Percentiles rank a stretch among this genome's conserved stretches.
phyloP scores from a whole-genome alignment of 2,888 invertebrate species.

The Diachrysia chrysitis region DNA sequence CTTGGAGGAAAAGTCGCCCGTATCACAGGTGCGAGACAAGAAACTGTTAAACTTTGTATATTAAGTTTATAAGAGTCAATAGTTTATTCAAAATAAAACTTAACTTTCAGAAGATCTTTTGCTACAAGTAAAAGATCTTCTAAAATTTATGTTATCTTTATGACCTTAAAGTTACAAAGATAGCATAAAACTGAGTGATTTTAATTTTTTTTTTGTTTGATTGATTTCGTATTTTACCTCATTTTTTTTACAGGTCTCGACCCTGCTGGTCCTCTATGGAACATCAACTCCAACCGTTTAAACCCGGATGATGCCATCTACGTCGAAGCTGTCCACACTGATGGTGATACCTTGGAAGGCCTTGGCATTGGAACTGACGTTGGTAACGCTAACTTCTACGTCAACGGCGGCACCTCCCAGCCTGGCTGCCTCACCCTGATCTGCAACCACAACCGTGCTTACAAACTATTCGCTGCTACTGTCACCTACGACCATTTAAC shows the following conservation, averaged over 20 bases:
- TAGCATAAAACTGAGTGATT: too few relatives aligned
- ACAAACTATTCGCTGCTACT: conserved; percentile 69
- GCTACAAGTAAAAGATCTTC: too few relatives aligned
- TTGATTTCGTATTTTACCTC: too few relatives aligned
- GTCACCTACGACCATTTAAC: conserved; percentile 68
- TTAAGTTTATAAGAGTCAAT: too few relatives aligned
- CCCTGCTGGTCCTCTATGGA: conserved; percentile 73
- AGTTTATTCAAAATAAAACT: too few relatives aligned
- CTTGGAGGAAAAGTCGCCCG: conserved; percentile 73
- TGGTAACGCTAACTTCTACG: conserved; percentile 89
- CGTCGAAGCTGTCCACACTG: conserved; percentile 72
- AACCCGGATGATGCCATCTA: conserved; percentile 71
- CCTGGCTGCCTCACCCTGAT: conserved; percentile 69
- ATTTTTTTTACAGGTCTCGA: conserved; percentile 66
- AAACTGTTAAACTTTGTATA: too few relatives aligned
- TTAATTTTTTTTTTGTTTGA: too few relatives aligned
- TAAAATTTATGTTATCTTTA: too few relatives aligned
- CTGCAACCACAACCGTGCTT: conserved; percentile 73
- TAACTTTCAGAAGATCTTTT: too few relatives aligned
- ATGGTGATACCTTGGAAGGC: conserved; percentile 67
- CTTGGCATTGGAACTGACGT: conserved; percentile 80
- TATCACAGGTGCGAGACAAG: conserved; percentile 71
- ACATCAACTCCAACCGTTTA: conserved; percentile 59
- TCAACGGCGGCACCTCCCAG: conserved; percentile 85
- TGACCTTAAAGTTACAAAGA: too few relatives aligned